These are phyloP conservation scores for Thera britannica DNA, from an alignment of 2,888 invertebrate species.

Conservation along the genomic window DNA sequence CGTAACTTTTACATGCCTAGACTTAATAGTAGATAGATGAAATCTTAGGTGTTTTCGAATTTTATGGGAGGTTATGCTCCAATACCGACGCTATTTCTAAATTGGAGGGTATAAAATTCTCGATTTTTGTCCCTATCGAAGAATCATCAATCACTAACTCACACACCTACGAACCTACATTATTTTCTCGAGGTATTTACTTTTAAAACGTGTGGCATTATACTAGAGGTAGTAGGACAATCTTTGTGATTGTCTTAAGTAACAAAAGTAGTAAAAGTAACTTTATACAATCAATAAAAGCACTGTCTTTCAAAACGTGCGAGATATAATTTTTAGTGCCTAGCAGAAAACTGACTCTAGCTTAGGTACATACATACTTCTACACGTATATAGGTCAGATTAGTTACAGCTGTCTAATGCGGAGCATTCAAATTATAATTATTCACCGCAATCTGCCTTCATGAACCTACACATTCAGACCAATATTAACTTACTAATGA, in stretches of 20 bases:
- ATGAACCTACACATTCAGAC: not conserved
- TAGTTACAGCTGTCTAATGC: conserved; percentile 4
- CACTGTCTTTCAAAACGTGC: no score
- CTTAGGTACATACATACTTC: no score
- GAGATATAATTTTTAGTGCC: no score
- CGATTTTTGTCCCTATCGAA: conserved; percentile 41
- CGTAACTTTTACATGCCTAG: not conserved
- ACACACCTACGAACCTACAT: conserved; percentile 16
- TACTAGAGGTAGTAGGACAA: not conserved
- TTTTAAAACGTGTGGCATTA: not conserved
- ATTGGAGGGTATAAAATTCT: conserved; percentile 53
- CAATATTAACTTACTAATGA: not conserved
- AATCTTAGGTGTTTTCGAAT: not conserved
- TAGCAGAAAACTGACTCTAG: no score
- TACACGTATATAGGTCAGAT: not conserved
- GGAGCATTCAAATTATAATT: conserved; percentile 23
- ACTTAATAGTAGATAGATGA: not conserved
- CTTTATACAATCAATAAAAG: no score
- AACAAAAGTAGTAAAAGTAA: no score
- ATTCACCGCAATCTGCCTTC: conserved; percentile 24
- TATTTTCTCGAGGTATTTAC: not conserved
- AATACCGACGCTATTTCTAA: conserved; percentile 52
- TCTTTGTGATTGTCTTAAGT: no score
- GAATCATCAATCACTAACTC: conserved; percentile 55
- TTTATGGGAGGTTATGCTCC: conserved; percentile 36